Percentiles rank a stretch among this genome's conserved stretches.
These are phyloP conservation scores for Lacanobia wlatinum DNA, from an alignment of 2,888 invertebrate species.

Conservation along the genomic window DNA sequence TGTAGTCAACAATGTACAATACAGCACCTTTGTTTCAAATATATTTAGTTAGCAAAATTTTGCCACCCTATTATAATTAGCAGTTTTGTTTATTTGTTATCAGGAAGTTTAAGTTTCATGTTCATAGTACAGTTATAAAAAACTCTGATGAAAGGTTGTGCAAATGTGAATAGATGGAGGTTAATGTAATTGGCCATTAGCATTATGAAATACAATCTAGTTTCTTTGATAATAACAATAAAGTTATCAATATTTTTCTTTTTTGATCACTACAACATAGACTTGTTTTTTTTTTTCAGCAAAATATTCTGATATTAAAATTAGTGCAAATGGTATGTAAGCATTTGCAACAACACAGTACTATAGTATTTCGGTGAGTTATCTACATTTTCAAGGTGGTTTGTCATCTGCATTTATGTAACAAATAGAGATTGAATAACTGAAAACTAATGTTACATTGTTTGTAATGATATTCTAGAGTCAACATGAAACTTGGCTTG, in stretches of 20 bases:
- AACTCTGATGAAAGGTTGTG: constrained; percentile 39
- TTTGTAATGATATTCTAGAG: constrained; percentile 8
- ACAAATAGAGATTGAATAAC: constrained; percentile 40
- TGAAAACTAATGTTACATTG: constrained; percentile 26
- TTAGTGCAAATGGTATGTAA: background rate
- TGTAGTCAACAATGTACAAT: background rate
- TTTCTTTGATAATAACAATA: background rate
- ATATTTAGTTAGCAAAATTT: background rate
- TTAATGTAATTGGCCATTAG: constrained; percentile 1
- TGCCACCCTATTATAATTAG: background rate
- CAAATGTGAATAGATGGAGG: constrained; percentile 19
- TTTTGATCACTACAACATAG: background rate
- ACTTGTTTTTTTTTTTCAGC: background rate
- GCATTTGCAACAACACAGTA: constrained; percentile 15
- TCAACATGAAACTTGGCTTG: constrained; percentile 6
- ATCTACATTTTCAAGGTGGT: constrained; percentile 50
- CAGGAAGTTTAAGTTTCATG: background rate
- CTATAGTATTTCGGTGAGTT: constrained; percentile 9
- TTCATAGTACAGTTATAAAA: background rate
- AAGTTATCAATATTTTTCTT: background rate
- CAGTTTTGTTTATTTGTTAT: background rate
- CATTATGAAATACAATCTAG: constrained; percentile 24
- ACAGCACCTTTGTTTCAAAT: too few species aligned
- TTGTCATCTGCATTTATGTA: constrained; percentile 44
- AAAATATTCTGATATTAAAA: background rate